Percentiles rank a stretch among this genome's conserved stretches.
Conservation (phyloP, 2,113 vertebrate genomes). For the Setophaga kirtlandii region DNA sequence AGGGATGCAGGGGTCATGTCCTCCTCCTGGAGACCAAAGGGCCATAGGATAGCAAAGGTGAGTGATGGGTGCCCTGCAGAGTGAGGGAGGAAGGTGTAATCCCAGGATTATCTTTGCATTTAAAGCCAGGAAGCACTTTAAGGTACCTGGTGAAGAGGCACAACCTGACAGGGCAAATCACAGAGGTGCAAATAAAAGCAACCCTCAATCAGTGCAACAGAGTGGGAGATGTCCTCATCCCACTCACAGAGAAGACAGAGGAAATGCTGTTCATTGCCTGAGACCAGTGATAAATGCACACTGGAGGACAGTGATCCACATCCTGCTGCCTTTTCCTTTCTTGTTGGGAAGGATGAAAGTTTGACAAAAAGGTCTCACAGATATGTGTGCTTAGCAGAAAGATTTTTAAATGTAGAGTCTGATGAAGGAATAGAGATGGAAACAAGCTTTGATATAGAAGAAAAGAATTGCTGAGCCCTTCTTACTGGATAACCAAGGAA, state of each 20-base stretch:
- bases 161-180: neutral
- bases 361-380: too few species aligned
- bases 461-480: too few species aligned
- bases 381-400: too few species aligned
- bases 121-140: neutral
- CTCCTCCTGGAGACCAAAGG: neutral
- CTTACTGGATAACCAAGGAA: too few species aligned
- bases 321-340: neutral
- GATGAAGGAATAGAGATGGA: too few species aligned
- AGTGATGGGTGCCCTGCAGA: neutral
- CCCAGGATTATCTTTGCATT: neutral
- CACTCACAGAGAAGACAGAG: neutral
- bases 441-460: too few species aligned
- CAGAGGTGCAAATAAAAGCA: neutral
- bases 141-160: neutral
- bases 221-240: neutral
- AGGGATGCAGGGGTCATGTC: neutral
- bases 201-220: rapidly evolving
- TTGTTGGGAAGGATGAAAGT: too few species aligned
- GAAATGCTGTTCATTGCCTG: neutral
- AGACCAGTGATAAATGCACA: neutral
- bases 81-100: neutral
- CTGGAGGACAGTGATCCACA: neutral
- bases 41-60: neutral
- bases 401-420: too few species aligned